Conservation (phyloP, 1,140 invertebrate genomes). For the Drosophila tropicalis region DNA sequence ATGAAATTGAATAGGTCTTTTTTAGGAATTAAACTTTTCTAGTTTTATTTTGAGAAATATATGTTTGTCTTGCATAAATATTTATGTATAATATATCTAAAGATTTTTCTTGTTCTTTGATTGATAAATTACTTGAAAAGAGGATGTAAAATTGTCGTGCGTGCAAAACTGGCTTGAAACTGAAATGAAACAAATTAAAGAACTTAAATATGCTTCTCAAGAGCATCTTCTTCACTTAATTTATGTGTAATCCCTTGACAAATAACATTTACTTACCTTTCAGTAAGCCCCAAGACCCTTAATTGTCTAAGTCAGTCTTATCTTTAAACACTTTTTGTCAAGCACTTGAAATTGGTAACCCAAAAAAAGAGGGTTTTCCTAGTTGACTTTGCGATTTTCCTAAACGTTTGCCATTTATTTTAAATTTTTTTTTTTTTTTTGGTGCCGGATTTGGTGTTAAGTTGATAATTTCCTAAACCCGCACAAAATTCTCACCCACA, state of each 20-base stretch:
- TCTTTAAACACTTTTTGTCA: conserved; percentile 45
- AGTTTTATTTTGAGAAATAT: too few relatives aligned
- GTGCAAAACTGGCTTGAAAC: too few relatives aligned
- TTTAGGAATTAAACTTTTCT: too few relatives aligned
- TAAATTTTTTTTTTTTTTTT: conserved; percentile 45
- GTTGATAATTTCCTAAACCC: conserved; percentile 74
- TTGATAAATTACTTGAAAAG: too few relatives aligned
- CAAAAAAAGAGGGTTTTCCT: conserved; percentile 28
- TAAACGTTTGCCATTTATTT: conserved; percentile 66
- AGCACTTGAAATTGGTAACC: conserved; percentile 13
- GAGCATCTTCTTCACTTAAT: not conserved
- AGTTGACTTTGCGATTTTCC: conserved; percentile 50
- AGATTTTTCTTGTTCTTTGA: too few relatives aligned
- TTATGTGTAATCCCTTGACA: conserved; percentile 1
- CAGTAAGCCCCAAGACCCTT: conserved; percentile 13
- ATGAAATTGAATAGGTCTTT: too few relatives aligned
- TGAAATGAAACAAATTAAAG: too few relatives aligned
- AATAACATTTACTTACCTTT: not conserved
- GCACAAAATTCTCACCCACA: conserved; percentile 53
- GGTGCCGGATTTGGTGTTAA: conserved; percentile 43
- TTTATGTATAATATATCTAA: too few relatives aligned
- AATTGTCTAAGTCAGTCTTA: conserved; percentile 37
- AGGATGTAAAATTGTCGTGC: too few relatives aligned
- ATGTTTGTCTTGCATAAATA: too few relatives aligned
- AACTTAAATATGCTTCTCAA: not conserved